A percentile compares a stretch with the other conserved stretches of the same genome.
Evolutionary conservation across 2,888 invertebrate genomes (phyloP).

Genomic region (Bruchidius siliquastri): DNA sequence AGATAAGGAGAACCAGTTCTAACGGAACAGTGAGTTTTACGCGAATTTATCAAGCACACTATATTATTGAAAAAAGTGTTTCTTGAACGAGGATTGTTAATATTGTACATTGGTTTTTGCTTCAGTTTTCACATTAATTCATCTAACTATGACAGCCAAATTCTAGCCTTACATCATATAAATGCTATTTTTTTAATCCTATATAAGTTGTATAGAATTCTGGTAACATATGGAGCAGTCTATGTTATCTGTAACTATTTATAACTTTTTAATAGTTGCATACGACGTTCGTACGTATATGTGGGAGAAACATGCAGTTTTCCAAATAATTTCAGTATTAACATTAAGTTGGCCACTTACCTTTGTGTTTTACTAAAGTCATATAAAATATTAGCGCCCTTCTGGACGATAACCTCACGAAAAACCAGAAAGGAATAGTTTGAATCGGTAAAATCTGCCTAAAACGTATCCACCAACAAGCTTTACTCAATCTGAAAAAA

Average conservation of each 20-base stretch:
- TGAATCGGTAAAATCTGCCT: not conserved
- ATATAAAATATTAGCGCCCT: conserved; percentile 92
- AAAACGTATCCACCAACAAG: not conserved
- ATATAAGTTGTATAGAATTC: not conserved
- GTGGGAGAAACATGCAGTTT: not conserved
- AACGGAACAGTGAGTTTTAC: too few relatives aligned
- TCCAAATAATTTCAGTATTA: not conserved
- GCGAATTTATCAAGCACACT: too few relatives aligned
- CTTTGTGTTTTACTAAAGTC: conserved; percentile 93
- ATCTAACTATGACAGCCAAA: not conserved
- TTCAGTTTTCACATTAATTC: too few relatives aligned
- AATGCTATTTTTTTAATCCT: not conserved
- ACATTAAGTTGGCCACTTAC: conserved; percentile 52
- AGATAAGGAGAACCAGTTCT: too few relatives aligned
- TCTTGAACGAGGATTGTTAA: too few relatives aligned
- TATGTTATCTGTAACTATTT: not conserved
- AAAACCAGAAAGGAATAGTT: conserved; percentile 28
- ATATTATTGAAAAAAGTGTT: too few relatives aligned
- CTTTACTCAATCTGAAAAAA: not conserved
- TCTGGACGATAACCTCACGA: conserved; percentile 63
- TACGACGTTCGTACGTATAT: not conserved
- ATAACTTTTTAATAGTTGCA: not conserved
- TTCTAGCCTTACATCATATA: not conserved
- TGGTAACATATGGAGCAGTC: not conserved
- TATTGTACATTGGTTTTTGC: too few relatives aligned